Percentiles rank a stretch among this genome's conserved stretches.
These are phyloP conservation scores for Corythaixoides concolor DNA, from an alignment of 2,113 vertebrate genomes.

Conservation along the genomic window DNA sequence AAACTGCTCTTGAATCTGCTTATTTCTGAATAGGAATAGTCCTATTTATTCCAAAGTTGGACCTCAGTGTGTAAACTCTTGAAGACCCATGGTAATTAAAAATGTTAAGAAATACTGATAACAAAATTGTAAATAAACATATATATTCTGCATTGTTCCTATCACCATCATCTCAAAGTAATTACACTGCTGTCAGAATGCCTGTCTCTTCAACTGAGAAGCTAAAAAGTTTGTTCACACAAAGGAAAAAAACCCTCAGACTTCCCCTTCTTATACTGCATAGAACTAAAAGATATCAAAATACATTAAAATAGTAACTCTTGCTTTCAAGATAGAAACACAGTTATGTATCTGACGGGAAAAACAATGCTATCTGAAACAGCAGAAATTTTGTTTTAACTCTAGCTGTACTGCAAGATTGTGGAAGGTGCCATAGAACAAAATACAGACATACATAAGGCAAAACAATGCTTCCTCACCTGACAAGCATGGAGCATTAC, in stretches of 20 bases:
- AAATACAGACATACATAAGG: not conserved
- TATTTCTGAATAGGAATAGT: not conserved
- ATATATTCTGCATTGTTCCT: not conserved
- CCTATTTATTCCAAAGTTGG: not conserved
- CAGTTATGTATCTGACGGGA: not conserved
- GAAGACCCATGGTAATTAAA: not conserved
- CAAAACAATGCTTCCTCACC: fast-evolving
- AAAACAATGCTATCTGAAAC: not conserved
- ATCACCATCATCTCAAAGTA: not conserved
- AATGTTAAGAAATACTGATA: not conserved
- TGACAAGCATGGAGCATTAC: fast-evolving
- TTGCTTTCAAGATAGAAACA: not conserved
- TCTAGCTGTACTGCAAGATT: not conserved
- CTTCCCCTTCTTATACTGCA: not conserved
- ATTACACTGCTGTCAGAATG: not conserved
- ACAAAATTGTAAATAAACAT: not conserved
- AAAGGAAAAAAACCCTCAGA: not conserved
- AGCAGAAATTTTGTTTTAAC: not conserved
- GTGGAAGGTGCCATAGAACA: not conserved
- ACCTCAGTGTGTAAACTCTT: not conserved
- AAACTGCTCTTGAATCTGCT: not conserved
- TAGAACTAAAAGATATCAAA: not conserved
- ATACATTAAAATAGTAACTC: not conserved
- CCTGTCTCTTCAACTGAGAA: not conserved
- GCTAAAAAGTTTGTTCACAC: not conserved